A percentile compares a stretch with the other conserved stretches of the same genome.
Evolutionary conservation across 2,888 invertebrate genomes (phyloP).

Genomic region (Mesorhabditis belari): DNA sequence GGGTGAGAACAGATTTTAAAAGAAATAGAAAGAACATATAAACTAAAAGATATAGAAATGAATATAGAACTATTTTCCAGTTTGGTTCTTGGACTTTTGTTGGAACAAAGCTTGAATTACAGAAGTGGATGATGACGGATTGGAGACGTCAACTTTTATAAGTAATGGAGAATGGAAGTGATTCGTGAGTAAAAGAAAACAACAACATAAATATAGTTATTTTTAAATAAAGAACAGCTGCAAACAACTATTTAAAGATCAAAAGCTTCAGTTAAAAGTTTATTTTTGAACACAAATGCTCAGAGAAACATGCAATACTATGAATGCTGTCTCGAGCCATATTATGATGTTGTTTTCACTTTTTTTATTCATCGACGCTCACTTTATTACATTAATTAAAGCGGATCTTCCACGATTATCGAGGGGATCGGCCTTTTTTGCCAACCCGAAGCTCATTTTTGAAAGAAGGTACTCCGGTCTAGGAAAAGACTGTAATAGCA

Average conservation of each 20-base stretch:
- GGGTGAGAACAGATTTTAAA: conserved; percentile 10
- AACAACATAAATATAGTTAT: background rate
- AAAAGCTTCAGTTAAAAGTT: background rate
- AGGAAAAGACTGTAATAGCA: too few relatives aligned
- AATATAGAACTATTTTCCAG: conserved; percentile 8
- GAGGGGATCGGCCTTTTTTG: too few relatives aligned
- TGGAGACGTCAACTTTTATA: conserved; percentile 37
- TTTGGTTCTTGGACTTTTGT: conserved; percentile 48
- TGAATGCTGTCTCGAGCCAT: conserved; percentile 38
- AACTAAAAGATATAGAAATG: too few relatives aligned
- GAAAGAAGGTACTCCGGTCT: too few relatives aligned
- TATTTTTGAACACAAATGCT: conserved; percentile 16
- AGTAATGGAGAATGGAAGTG: conserved; percentile 38
- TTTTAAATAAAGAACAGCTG: background rate
- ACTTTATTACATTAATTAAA: conserved; percentile 77
- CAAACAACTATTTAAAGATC: background rate
- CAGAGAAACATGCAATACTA: conserved; percentile 29
- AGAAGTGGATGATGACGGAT: conserved; percentile 37
- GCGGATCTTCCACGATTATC: background rate
- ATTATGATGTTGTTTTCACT: conserved; percentile 39
- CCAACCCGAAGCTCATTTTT: too few relatives aligned
- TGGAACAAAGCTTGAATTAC: conserved; percentile 35
- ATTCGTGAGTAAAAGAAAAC: conserved; percentile 13
- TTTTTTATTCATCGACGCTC: conserved; percentile 87
- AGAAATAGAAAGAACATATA: background rate